A percentile compares a stretch with the other conserved stretches of the same genome.
These are phyloP conservation scores for Himalopsyche phryganea DNA, from an alignment of 1,140 invertebrate genomes.

Conservation along the genomic window DNA sequence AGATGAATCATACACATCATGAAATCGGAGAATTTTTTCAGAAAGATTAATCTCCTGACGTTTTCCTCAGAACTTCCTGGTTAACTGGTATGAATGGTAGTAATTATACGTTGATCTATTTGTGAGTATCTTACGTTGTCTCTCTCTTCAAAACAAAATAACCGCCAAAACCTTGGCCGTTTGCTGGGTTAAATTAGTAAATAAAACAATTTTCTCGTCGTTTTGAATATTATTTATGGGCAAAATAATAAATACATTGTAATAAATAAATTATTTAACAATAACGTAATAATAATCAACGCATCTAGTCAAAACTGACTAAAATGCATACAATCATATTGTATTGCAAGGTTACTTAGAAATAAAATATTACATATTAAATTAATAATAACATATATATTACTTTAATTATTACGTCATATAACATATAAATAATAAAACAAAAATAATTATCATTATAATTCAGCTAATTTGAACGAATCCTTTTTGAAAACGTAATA, in stretches of 20 bases:
- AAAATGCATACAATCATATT: slow-evolving; percentile 5
- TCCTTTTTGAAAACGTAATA: no score
- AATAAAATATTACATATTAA: background rate
- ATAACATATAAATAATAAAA: background rate
- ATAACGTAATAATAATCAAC: slow-evolving; percentile 4
- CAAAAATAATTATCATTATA: background rate
- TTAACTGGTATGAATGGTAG: no score
- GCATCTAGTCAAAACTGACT: slow-evolving; percentile 1
- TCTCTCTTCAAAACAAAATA: no score
- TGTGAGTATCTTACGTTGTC: no score
- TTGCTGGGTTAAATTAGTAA: background rate
- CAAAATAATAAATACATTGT: slow-evolving; percentile 32
- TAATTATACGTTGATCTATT: no score
- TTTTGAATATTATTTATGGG: slow-evolving; percentile 33
- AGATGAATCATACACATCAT: no score
- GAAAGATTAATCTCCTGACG: no score
- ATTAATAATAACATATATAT: background rate
- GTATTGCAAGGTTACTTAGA: background rate
- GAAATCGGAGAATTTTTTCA: no score
- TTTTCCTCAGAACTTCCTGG: no score
- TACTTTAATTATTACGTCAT: background rate
- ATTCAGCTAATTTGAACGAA: no score
- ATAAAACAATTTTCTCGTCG: slow-evolving; percentile 22
- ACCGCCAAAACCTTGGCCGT: no score
- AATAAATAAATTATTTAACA: slow-evolving; percentile 24